A percentile compares a stretch with the other conserved stretches of the same genome.
These are phyloP conservation scores for Urocolius indicus DNA, from an alignment of 2,113 vertebrate species.

Conservation along the genomic window DNA sequence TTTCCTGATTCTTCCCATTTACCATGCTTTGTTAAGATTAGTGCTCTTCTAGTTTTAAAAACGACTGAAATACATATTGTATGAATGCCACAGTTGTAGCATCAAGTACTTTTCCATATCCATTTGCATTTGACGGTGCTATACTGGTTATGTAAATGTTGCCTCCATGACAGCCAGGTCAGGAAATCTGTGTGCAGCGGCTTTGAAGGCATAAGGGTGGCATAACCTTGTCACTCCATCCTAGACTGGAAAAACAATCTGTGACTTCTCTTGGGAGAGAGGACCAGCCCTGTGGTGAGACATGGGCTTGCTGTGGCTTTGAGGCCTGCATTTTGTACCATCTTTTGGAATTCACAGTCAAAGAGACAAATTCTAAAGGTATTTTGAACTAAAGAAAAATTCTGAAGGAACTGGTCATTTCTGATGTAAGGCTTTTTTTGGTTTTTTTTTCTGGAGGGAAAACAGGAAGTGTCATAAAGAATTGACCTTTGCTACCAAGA, in stretches of 20 bases:
- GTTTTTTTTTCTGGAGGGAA: neutral
- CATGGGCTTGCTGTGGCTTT: neutral
- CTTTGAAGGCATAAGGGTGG: neutral
- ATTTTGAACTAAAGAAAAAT: neutral
- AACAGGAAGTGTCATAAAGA: neutral
- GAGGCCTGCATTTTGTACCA: neutral
- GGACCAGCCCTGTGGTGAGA: neutral
- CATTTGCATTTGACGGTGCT: neutral
- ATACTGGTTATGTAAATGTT: neutral
- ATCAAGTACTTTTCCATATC: neutral
- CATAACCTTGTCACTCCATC: neutral
- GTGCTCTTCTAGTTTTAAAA: neutral
- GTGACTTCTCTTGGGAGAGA: neutral
- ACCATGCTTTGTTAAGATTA: neutral
- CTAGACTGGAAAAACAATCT: neutral
- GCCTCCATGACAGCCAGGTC: neutral
- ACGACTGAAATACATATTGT: neutral
- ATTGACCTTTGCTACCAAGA: neutral
- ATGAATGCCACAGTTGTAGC: neutral
- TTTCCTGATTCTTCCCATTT: neutral
- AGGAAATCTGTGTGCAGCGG: neutral
- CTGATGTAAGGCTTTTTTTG: neutral
- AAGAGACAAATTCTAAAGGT: neutral
- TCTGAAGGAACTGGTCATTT: neutral
- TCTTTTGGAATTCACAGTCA: neutral